Evolutionary conservation across 1,140 invertebrate genomes (phyloP), one percentile per base, ranked within the genome.

Genomic region (Bilobella aurantiaca): DNA sequence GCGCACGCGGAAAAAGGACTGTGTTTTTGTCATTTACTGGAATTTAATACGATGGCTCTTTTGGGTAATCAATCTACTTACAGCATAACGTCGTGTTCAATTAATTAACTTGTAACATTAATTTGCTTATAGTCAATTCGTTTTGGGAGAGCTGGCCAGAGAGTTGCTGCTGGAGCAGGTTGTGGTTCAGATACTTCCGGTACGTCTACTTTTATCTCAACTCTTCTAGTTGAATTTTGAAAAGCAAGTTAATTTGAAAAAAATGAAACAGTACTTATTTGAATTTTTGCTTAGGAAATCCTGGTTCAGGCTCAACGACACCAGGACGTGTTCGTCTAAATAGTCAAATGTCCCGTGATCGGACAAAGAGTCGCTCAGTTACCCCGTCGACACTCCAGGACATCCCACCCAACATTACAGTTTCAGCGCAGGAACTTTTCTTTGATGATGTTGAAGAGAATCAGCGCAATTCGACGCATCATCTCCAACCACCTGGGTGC

Each of bases 401-500:
- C 27, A 62, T 72, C 21, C 71, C 71, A 64, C 68, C 71, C 5
- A 72, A 67, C 60, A 64, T 72, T 21, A 69, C 68, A 16, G 67
- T 69, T 47, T 72, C 71, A 21, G 66, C 71, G 27, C 71, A 72
- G 63, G 71, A 72, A 68, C 42, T 72, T 27, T 72, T 72, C 46
- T 72, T 72, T 63, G 71, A 72, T 63, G 71, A 72, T 47, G 37
- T 66, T 21, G 71, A 72, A 46, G 71, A 70, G 46, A 72, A 66
- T 68, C 63, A 66, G 31, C 57, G 70, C 30, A 72, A 72, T 62
- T 72, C 70, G 42, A 65, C 66, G 28, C 70, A 72, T 59, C 70
- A 72, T 57, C 65, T 72, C 28, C 70, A 72, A 57, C 70, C 70
- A 32, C 70, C 70, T 23, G 70, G 70, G 67, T 71, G 66, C 23